phyloP scores from a whole-genome alignment of 2,113 vertebrate species.

The Clarias batrachus region DNA sequence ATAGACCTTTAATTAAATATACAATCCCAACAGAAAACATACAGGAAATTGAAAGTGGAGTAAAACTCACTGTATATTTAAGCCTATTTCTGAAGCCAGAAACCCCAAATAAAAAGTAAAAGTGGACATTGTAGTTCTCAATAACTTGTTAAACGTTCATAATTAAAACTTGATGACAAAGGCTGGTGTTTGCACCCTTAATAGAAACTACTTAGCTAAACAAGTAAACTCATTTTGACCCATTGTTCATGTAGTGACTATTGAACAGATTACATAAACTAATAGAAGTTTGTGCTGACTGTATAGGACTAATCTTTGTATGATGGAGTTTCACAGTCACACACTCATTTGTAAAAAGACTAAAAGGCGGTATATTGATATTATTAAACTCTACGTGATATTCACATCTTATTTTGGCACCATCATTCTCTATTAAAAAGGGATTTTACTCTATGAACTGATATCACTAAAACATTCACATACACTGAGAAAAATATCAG shows the following conservation, averaged over 20 bases:
- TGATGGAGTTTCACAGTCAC: constrained; percentile 24
- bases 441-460: constrained; percentile 6
- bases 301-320: not conserved
- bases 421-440: not conserved
- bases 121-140: constrained; percentile 13
- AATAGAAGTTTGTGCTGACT: not conserved
- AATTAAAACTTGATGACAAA: not conserved
- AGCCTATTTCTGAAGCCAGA: constrained; percentile 49
- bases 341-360: constrained; percentile 1
- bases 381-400: not conserved
- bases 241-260: not conserved
- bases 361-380: not conserved
- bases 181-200: not conserved
- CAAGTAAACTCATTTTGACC: not conserved
- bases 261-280: not conserved
- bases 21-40: constrained; percentile 58
- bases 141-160: not conserved
- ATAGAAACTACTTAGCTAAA: constrained; percentile 16
- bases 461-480: constrained; percentile 31
- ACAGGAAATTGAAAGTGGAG: constrained; percentile 40
- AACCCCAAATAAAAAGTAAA: constrained; percentile 26
- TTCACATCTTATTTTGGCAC: not conserved
- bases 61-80: constrained; percentile 53
- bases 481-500: constrained; percentile 24
- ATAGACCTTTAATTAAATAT: constrained; percentile 73